Conservation (phyloP, 2,888 invertebrate species). For the Drosophila ustulata region DNA sequence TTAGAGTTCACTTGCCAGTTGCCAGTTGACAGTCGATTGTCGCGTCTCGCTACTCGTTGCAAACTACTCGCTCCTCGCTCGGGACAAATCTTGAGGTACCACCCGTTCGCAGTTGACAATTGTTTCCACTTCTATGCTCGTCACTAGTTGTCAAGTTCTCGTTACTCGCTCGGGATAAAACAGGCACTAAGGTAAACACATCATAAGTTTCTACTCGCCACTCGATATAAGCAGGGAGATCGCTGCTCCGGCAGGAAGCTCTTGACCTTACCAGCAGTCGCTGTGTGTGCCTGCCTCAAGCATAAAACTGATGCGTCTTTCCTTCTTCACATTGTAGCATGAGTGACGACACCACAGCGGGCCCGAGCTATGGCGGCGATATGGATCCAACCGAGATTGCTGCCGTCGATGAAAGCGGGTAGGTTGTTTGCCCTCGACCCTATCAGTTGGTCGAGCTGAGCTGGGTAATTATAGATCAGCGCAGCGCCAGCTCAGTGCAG, state of each 20-base stretch:
- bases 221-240: too few species aligned
- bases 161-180: background rate
- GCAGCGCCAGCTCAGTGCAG: slow-evolving; percentile 16
- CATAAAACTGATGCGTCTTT: slow-evolving; percentile 5
- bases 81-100: too few species aligned
- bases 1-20: slow-evolving; percentile 45
- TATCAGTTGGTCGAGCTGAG: slow-evolving; percentile 47
- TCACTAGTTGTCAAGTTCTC: too few species aligned
- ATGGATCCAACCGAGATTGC: slow-evolving; percentile 25
- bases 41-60: slow-evolving; percentile 2
- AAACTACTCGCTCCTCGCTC: background rate
- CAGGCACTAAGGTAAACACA: background rate
- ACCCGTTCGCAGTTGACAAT: too few species aligned
- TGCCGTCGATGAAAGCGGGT: slow-evolving; percentile 70
- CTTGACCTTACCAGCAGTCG: slow-evolving; percentile 8
- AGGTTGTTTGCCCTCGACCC: slow-evolving; percentile 63
- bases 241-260: background rate
- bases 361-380: slow-evolving; percentile 39
- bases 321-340: slow-evolving; percentile 55
- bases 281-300: slow-evolving; percentile 37
- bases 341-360: slow-evolving; percentile 61
- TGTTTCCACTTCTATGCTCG: background rate
- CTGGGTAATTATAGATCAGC: slow-evolving; percentile 70
- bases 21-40: slow-evolving; percentile 36
- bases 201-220: too few species aligned